Percentiles rank a stretch among this genome's conserved stretches.
phyloP scores from a whole-genome alignment of 2,888 invertebrate genomes.

The Liopterus haemorrhoidalis region DNA sequence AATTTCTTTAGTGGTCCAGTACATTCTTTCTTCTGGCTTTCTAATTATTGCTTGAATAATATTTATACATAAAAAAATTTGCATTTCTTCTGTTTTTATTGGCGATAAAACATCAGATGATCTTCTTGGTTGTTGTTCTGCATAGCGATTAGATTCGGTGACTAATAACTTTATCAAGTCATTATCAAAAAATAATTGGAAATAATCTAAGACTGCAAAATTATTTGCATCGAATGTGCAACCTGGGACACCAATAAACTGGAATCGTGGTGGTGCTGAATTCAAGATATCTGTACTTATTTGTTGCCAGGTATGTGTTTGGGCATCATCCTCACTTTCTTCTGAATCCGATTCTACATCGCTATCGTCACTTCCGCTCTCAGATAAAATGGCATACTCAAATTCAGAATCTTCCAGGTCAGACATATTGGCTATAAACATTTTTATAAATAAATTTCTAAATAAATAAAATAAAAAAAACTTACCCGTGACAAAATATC shows the following conservation, averaged over 20 bases:
- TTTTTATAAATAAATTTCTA: conserved; percentile 19
- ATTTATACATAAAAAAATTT: conserved; percentile 21
- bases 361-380: conserved; percentile 15
- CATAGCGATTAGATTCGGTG: conserved; percentile 8
- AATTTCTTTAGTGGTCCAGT: conserved; percentile 22
- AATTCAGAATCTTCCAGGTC: conserved; percentile 10
- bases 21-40: conserved; percentile 25
- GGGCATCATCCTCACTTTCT: conserved; percentile 11
- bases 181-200: conserved; percentile 8
- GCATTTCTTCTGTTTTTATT: conserved; percentile 11
- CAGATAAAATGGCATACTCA: conserved; percentile 15
- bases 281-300: conserved; percentile 10
- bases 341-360: conserved; percentile 12
- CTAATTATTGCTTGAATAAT: conserved; percentile 18
- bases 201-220: conserved; percentile 7
- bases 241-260: conserved; percentile 8
- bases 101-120: conserved; percentile 5
- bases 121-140: conserved; percentile 4
- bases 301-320: conserved; percentile 11
- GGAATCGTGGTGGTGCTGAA: conserved; percentile 7
- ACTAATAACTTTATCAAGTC: conserved; percentile 6
- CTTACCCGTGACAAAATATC: conserved; percentile 2
- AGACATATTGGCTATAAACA: conserved; percentile 3
- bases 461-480: conserved; percentile 2
- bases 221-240: conserved; percentile 5